Evolutionary conservation across 2,888 invertebrate genomes (phyloP).

Genomic region (Seira musarum): DNA sequence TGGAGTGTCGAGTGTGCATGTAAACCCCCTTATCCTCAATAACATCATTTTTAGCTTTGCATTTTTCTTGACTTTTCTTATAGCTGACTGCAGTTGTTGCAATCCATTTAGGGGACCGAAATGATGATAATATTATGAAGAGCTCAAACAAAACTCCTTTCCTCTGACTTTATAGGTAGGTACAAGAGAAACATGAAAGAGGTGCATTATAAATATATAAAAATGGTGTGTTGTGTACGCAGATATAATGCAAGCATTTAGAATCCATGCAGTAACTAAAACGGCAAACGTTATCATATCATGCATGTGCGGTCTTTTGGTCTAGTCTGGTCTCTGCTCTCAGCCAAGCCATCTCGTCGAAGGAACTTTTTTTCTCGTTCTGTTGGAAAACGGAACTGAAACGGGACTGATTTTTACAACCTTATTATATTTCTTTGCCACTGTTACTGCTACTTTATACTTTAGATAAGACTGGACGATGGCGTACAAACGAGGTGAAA

Average conservation of each 20-base stretch:
- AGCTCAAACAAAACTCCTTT: not conserved
- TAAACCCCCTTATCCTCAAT: not conserved
- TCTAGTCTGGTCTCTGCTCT: not conserved
- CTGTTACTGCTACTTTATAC: slow-evolving; percentile 8
- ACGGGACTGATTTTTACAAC: slow-evolving; percentile 56
- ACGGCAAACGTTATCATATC: not conserved
- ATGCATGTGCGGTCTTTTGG: not conserved
- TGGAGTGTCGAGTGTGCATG: not conserved
- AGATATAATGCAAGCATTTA: not conserved
- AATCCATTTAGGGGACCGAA: slow-evolving; percentile 42
- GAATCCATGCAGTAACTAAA: not conserved
- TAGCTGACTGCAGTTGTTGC: slow-evolving; percentile 52
- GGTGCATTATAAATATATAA: not conserved
- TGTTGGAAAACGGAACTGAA: no score
- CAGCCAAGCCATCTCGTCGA: no score
- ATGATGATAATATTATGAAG: slow-evolving; percentile 18
- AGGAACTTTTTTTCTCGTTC: no score
- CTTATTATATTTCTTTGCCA: slow-evolving; percentile 52
- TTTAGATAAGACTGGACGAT: slow-evolving; percentile 27
- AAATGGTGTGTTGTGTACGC: not conserved
- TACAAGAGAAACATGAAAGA: not conserved
- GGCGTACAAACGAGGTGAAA: slow-evolving; percentile 22
- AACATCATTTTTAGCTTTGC: not conserved
- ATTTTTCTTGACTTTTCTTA: not conserved
- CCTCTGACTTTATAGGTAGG: not conserved